Evolutionary conservation across 2,113 vertebrate species (phyloP).

Genomic region (Cyanistes caeruleus): DNA sequence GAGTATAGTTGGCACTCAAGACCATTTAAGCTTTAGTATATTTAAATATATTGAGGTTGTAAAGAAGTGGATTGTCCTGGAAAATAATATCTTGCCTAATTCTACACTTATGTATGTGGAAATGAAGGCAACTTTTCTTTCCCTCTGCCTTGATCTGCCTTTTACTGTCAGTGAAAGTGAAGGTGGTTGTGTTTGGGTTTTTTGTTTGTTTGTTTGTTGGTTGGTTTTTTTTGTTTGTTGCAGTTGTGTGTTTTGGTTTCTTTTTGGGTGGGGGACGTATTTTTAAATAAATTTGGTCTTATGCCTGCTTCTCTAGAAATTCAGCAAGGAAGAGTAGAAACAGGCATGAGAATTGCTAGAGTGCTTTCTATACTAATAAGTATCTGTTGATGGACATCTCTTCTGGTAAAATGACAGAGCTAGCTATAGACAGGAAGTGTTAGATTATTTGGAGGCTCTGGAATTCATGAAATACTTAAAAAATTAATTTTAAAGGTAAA

Average conservation of each 20-base stretch:
- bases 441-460: not conserved
- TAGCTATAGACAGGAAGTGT: not conserved
- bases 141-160: not conserved
- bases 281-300: not conserved
- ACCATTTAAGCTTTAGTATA: not conserved
- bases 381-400: not conserved
- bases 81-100: not conserved
- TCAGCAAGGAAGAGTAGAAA: not conserved
- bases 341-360: not conserved
- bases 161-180: not conserved
- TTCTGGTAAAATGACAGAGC: not conserved
- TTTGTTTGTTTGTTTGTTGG: not conserved
- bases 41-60: not conserved
- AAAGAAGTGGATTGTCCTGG: not conserved
- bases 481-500: not conserved
- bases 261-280: not conserved
- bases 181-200: not conserved
- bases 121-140: not conserved
- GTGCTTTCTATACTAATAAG: not conserved
- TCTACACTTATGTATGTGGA: not conserved
- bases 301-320: not conserved
- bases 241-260: not conserved
- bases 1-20: not conserved
- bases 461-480: not conserved
- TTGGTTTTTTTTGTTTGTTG: too few relatives aligned